phyloP scores from a whole-genome alignment of 64 coral and sea anemone genomes.

The Porites australiensis region DNA sequence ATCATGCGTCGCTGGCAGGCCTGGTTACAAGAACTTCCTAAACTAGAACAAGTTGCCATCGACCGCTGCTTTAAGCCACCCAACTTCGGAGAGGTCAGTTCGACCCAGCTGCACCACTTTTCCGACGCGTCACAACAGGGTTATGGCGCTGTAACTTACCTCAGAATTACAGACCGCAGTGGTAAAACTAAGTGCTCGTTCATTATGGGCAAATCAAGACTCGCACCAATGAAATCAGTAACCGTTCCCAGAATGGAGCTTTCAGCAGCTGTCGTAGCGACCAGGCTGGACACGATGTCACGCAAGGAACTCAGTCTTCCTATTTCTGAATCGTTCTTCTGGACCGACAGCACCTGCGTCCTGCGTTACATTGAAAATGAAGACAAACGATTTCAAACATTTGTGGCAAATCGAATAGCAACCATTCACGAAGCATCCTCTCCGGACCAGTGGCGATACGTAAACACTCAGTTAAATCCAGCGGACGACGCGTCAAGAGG shows the following conservation, averaged over 20 bases:
- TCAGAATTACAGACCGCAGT: conserved; percentile 8
- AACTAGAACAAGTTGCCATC: conserved; percentile 2
- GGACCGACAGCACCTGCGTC: conserved; percentile 19
- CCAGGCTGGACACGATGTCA: conserved; percentile 18
- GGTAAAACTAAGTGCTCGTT: background rate
- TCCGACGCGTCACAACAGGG: conserved; percentile 27
- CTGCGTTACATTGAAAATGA: conserved; percentile 9
- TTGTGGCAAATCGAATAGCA: conserved; percentile 11
- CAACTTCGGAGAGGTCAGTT: background rate
- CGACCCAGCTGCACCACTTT: conserved; percentile 19
- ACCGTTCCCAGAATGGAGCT: conserved; percentile 30
- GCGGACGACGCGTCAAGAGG: conserved; percentile 66
- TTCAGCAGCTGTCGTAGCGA: conserved; percentile 39
- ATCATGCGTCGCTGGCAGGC: background rate
- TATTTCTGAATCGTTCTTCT: background rate
- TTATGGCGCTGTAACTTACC: conserved; percentile 35
- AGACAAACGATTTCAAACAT: conserved; percentile 21
- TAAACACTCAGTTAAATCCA: conserved; percentile 3
- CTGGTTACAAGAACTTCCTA: conserved; percentile 8
- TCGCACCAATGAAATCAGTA: conserved; percentile 12
- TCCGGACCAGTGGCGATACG: conserved; percentile 4
- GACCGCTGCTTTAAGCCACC: conserved; percentile 43
- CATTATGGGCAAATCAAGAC: conserved; percentile 42
- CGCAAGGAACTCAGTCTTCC: background rate
- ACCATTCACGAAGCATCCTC: background rate